These are phyloP conservation scores for Callocephalon fimbriatum DNA, from an alignment of 2,113 vertebrate genomes.

Conservation along the genomic window DNA sequence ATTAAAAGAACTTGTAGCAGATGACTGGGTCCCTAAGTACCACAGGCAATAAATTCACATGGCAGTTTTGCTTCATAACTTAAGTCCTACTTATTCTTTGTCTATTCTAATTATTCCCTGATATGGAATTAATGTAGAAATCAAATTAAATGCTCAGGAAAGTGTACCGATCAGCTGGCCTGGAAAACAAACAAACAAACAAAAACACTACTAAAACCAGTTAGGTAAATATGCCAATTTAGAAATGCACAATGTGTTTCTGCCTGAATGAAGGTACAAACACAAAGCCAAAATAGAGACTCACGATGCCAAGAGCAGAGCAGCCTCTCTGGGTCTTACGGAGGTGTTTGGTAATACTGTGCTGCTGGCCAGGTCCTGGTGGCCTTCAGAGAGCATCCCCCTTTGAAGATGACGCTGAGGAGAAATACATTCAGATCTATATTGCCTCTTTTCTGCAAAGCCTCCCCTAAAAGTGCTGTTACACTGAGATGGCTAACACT, in stretches of 20 bases:
- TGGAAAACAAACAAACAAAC: neutral
- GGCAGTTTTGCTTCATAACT: conserved; percentile 52
- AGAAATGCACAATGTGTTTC: neutral
- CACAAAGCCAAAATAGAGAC: neutral
- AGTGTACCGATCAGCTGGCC: neutral
- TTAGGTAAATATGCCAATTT: neutral
- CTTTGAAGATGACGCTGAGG: neutral
- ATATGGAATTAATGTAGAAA: conserved; percentile 19
- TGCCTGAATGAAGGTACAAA: neutral
- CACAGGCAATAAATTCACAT: conserved; percentile 55
- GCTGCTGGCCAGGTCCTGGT: neutral
- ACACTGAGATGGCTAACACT: neutral
- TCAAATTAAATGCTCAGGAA: conserved; percentile 3
- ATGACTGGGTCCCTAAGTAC: conserved; percentile 25
- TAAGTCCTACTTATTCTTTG: conserved; percentile 28
- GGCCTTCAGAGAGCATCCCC: neutral
- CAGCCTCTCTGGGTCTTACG: neutral
- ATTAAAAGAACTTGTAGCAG: conserved; percentile 62
- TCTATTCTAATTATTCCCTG: conserved; percentile 34
- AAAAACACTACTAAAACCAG: neutral
- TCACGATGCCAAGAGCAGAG: neutral
- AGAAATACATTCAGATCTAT: neutral
- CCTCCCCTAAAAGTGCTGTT: neutral
- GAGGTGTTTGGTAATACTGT: neutral
- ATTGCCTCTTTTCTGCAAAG: neutral